Evolutionary conservation across 2,113 vertebrate genomes (phyloP).

Genomic region (Pterocles burchelli): DNA sequence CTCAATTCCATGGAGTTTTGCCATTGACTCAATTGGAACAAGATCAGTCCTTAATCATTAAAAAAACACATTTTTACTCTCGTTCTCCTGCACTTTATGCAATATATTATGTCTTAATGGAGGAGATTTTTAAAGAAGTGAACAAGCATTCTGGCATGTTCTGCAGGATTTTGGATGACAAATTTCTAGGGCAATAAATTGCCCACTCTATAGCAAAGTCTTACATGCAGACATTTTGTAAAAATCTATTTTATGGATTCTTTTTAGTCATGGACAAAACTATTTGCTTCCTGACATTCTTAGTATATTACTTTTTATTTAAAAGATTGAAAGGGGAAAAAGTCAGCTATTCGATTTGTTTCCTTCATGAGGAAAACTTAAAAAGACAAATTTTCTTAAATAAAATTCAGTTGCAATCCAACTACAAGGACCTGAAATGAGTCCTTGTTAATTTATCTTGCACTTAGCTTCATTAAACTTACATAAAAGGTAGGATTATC

Average conservation of each 20-base stretch:
- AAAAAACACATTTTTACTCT: slow-evolving; percentile 49
- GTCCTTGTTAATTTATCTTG: neutral
- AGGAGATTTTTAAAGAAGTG: neutral
- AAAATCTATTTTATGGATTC: neutral
- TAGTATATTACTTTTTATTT: neutral
- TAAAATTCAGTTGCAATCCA: neutral
- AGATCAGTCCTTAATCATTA: slow-evolving; percentile 55
- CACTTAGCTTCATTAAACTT: neutral
- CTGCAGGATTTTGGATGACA: neutral
- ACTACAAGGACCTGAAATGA: neutral
- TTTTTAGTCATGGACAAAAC: neutral
- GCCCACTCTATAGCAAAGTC: neutral
- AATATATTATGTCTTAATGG: slow-evolving; percentile 9
- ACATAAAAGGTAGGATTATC: neutral
- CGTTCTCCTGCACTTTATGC: slow-evolving; percentile 40
- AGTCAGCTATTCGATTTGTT: neutral
- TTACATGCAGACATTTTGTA: neutral
- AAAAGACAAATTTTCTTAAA: neutral
- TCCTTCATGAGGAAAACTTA: neutral
- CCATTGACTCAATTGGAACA: slow-evolving; percentile 24
- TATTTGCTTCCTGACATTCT: neutral
- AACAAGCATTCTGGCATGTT: slow-evolving; percentile 8
- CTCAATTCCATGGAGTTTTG: slow-evolving; percentile 38
- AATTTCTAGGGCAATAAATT: slow-evolving; percentile 9
- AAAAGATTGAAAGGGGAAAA: neutral